Evolutionary conservation across 2,888 invertebrate genomes (phyloP).

Genomic region (Limnephilus lunatus): DNA sequence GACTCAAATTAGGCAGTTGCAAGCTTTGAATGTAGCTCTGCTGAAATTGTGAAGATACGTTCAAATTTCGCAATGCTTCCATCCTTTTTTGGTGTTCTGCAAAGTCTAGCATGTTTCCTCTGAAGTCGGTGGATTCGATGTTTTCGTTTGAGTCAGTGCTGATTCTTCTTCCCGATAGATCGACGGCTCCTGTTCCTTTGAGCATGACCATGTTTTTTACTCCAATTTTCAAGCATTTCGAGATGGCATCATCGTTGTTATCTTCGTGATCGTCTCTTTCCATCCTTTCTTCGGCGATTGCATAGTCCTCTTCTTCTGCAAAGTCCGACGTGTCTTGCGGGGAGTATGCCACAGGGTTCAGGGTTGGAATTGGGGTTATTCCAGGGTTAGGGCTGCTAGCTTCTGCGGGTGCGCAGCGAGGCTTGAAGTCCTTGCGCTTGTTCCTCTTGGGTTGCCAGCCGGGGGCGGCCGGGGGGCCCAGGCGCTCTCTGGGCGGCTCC

Average conservation of each 20-base stretch:
- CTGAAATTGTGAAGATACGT: slow-evolving; percentile 71
- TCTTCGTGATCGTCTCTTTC: slow-evolving; percentile 68
- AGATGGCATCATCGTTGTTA: slow-evolving; percentile 71
- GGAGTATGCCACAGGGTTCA: slow-evolving; percentile 70
- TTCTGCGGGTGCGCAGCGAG: slow-evolving; percentile 80
- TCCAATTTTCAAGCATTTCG: slow-evolving; percentile 72
- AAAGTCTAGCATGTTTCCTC: slow-evolving; percentile 74
- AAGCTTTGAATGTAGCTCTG: slow-evolving; percentile 77
- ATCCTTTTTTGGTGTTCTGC: slow-evolving; percentile 63
- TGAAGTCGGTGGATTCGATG: slow-evolving; percentile 71
- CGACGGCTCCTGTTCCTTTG: slow-evolving; percentile 75
- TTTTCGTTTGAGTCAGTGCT: slow-evolving; percentile 77
- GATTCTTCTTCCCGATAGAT: slow-evolving; percentile 74
- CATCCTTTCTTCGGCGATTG: slow-evolving; percentile 70
- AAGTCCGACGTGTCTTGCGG: slow-evolving; percentile 71
- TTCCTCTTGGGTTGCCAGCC: slow-evolving; percentile 82
- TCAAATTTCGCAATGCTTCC: slow-evolving; percentile 57
- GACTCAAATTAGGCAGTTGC: slow-evolving; percentile 72
- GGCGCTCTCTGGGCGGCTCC: slow-evolving; percentile 77
- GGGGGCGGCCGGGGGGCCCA: slow-evolving; percentile 74
- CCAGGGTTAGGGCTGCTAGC: slow-evolving; percentile 12
- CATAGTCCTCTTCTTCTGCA: slow-evolving; percentile 71
- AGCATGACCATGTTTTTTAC: slow-evolving; percentile 76
- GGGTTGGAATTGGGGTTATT: slow-evolving; percentile 72
- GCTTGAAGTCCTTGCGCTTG: slow-evolving; percentile 88